A percentile compares a stretch with the other conserved stretches of the same genome.
phyloP scores from a whole-genome alignment of 1,140 invertebrate species.

The Bilobella aurantiaca region DNA sequence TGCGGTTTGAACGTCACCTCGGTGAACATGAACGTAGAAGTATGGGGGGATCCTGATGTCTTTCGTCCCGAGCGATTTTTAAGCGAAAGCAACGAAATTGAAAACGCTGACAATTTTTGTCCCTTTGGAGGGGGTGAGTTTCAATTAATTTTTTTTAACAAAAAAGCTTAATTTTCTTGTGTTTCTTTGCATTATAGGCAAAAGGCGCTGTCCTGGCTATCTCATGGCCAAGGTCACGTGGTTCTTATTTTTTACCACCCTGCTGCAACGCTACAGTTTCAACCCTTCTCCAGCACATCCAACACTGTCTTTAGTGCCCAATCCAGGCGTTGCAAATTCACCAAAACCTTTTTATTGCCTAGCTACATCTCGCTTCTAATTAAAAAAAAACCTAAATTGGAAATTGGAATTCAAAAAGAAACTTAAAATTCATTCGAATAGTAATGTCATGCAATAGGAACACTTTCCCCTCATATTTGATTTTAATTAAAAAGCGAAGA shows the following conservation, averaged over 20 bases:
- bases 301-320: not conserved
- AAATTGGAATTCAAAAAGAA: no score
- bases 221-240: not conserved
- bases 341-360: conserved; percentile 4
- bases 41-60: conserved; percentile 37
- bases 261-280: conserved; percentile 4
- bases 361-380: no score
- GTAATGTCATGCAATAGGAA: no score
- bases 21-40: conserved; percentile 36
- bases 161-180: not conserved
- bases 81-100: conserved; percentile 17
- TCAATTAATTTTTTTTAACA: not conserved
- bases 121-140: conserved; percentile 17
- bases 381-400: no score
- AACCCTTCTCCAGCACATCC: conserved; percentile 1
- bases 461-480: no score
- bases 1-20: conserved; percentile 26
- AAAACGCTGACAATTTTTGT: conserved; percentile 6
- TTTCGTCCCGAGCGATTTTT: conserved; percentile 38
- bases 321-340: not conserved
- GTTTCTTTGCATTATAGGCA: not conserved
- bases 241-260: not conserved
- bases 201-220: not conserved
- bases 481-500: no score
- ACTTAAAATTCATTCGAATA: no score